phyloP scores from a whole-genome alignment of 2,888 invertebrate species.

The Griposia aprilina region DNA sequence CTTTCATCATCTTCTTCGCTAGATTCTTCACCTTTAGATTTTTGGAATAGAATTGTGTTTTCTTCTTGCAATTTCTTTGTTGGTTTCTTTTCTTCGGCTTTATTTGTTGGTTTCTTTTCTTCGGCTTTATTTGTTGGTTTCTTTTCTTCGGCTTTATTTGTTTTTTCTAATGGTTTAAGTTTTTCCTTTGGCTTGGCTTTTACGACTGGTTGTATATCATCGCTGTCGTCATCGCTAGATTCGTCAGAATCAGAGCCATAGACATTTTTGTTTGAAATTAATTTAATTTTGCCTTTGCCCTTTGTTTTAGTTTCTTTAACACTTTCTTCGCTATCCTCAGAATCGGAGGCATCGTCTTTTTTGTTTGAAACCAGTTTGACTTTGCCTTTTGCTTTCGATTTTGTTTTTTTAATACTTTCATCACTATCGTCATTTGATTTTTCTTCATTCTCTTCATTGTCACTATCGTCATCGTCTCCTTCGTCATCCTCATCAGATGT shows the following conservation, averaged over 20 bases:
- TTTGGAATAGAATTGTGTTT: conserved; percentile 57
- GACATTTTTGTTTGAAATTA: conserved; percentile 49
- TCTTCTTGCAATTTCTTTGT: conserved; percentile 17
- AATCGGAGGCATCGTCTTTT: conserved; percentile 29
- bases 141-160: conserved; percentile 13
- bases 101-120: too few relatives aligned
- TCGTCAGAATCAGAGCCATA: conserved; percentile 53
- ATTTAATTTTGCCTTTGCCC: conserved; percentile 44
- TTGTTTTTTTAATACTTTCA: conserved; percentile 23
- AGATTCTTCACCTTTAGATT: conserved; percentile 51
- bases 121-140: conserved; percentile 1
- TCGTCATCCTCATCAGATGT: conserved; percentile 80
- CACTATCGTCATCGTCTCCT: conserved; percentile 68
- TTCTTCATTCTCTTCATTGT: conserved; percentile 44
- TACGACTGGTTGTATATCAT: conserved; percentile 12
- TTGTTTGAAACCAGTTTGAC: conserved; percentile 44
- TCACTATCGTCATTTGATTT: conserved; percentile 46
- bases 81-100: conserved; percentile 25
- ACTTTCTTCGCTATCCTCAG: conserved; percentile 33
- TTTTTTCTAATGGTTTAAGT: conserved; percentile 26
- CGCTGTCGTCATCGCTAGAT: conserved; percentile 46
- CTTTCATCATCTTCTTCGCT: conserved; percentile 53
- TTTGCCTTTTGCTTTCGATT: conserved; percentile 33
- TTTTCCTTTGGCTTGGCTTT: conserved; percentile 42
- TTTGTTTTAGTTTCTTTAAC: conserved; percentile 39